phyloP scores from a whole-genome alignment of 2,797 vertebrate species.

The Sciaenops ocellatus region DNA sequence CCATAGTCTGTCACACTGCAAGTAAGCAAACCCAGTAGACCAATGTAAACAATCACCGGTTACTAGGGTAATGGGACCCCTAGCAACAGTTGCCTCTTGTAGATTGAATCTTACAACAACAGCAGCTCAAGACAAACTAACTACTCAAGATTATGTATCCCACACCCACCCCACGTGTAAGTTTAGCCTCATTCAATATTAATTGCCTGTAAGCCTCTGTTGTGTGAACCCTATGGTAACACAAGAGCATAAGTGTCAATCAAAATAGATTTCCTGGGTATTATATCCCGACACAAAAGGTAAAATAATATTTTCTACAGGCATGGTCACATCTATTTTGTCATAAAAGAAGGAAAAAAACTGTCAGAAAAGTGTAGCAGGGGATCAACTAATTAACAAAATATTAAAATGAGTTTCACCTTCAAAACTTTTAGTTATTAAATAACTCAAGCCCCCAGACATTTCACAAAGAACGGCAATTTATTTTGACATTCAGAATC shows the following conservation, averaged over 20 bases:
- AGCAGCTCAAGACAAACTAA: conserved; percentile 59
- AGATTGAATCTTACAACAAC: conserved; percentile 72
- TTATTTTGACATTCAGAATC: conserved; percentile 2
- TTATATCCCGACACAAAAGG: conserved; percentile 52
- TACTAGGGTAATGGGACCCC: conserved; percentile 80
- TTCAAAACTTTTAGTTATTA: neutral
- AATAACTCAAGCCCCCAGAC: neutral
- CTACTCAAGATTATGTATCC: conserved; percentile 74
- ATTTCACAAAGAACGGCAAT: neutral
- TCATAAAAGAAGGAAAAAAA: neutral
- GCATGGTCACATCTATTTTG: neutral
- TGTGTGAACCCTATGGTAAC: conserved; percentile 77
- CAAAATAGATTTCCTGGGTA: conserved; percentile 67
- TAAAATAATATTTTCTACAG: conserved; percentile 42
- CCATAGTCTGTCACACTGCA: conserved; percentile 29
- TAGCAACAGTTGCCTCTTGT: conserved; percentile 78
- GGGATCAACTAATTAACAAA: neutral
- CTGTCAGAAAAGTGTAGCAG: neutral
- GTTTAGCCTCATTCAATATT: conserved; percentile 83
- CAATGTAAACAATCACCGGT: conserved; percentile 77
- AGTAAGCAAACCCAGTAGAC: conserved; percentile 47
- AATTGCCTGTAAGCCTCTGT: conserved; percentile 66
- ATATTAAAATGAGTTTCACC: neutral
- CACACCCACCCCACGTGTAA: conserved; percentile 45
- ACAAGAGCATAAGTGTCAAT: conserved; percentile 73